Evolutionary conservation across 2,797 vertebrate species (phyloP), one percentile per base, ranked within the genome.

Genomic region (Cercopithecus neglectus): DNA sequence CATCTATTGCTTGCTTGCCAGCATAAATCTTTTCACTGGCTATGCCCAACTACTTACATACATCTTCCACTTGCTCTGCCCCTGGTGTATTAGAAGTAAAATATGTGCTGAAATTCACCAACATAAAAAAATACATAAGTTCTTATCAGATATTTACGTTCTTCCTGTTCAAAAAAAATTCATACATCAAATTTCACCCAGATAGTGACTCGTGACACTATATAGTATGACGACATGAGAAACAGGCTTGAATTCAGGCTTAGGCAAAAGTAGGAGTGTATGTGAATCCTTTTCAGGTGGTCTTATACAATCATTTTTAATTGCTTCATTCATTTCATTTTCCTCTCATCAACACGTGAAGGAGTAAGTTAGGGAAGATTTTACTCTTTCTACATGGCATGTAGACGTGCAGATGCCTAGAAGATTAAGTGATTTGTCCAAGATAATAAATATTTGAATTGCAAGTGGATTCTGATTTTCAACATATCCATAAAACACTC

Each of bases 11-110:
- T 95, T 72, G 30, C 19, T 96, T 96, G 55, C 19, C 21, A 89
- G 5, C 14, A 39, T 88, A 95, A 96, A 89, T 74, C 26, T 96
- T 93, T 76, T 59, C 41, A 53, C 53, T 86, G 70, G 8, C 96
- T 83, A 33, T 94, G 21, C 39, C 22, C 14, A 61, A 39, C 0
- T 78, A 21, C 8, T 80, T 93, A 16, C 5, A 24, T 41, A 33
- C 14, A 72, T 48, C 33, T 94, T 83, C 48, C 5, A n/a, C 5
- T 89, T 80, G 8, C 14, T 79, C 12, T 89, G 3, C 50, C 22
- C 10, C 17, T 84, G 5, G 8, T 64, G 14, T 10, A 76, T 55
- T 75, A 85, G 22, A 88, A 93, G 33, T 75, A 79, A 84, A 89
- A 81, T 59, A 78, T 46, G 5, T 80, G 33, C 48, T 50, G 64